Evolutionary conservation across 2,888 invertebrate species (phyloP), one percentile per base, ranked within the genome.

Genomic region (Spatulosminthurus flaviceps): DNA sequence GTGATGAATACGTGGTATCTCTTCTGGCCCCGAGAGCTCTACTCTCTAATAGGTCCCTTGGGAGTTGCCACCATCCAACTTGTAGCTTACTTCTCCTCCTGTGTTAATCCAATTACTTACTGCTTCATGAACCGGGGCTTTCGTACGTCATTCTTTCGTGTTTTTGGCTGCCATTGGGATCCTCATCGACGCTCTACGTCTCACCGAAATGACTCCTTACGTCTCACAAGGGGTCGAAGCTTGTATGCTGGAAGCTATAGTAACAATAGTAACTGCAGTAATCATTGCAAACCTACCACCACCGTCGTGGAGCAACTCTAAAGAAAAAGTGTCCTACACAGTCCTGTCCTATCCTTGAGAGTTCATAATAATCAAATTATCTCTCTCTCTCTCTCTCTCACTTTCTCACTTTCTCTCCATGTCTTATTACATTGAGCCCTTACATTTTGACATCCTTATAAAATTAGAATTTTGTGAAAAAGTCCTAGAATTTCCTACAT

Each of bases 31-130:
- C 86, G 86, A 13, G 87, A 88, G 28, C 88, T 91, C 7, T 85
- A 90, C 85, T 87, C 88, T 34, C 87, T 87, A 21, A 86, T 90
- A 16, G 93, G 93, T 1, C 90, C 92, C 16, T 92, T 92, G 4
- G 92, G 93, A 11, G 91, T 94, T 67, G 91, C 92, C 2, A 90
- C 92, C 4, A 90, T 94, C 0, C 94, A 94, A 82, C 89, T 95
- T 29, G 87, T 95, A 73, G 93, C 94, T 0, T 95, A 94, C 87
- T 91, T 93, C 75, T 93, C 94, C 0, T 93, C 94, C 11, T 95
- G 95, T 87, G 94, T 93, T 87, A 96, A 96, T 87, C 95, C 95
- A 0, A 94, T 96, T 86, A 96, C 95, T 0, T 96, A 95, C 87
- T 95, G 95, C 88, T 95, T 96, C 89, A 94, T 96, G 94, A 96